Evolutionary conservation across 2,797 vertebrate genomes (phyloP), one percentile per base, ranked within the genome.

Genomic region (Gila robusta): DNA sequence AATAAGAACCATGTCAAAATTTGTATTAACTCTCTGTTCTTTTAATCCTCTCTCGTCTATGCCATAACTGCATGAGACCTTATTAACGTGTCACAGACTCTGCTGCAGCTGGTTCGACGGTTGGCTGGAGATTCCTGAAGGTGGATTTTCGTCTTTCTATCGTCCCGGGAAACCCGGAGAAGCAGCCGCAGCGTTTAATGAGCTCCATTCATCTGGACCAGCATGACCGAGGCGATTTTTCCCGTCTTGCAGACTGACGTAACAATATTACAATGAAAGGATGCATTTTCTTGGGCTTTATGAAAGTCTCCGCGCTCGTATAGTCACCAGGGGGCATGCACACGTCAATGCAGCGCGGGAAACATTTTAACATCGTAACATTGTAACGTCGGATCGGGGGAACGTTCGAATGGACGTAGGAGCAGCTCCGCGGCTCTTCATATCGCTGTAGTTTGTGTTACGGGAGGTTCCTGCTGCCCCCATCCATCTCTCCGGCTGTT

Each of bases 261-360:
- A 94, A 94, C 91, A 90, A 90, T 87, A 90, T 90, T 82, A 89
- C 90, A 91, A 90, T 91, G 92, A 89, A 90, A 90, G 91, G 91
- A 94, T 90, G 89, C 93, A 90, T 94, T 92, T 94, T 92, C 90
- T 90, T 87, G 87, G 72, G 92, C 91, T 93, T 95, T 88, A 91
- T 92, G 93, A 92, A 89, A 92, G 94, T 90, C 93, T 93, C 91
- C 90, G 89, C 91, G 91, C 92, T 88, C 23, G 94, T 92, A 90
- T 95, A 94, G 96, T 95, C 96, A 96, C 93, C 96, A 96, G 95
- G 95, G 96, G 95, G 94, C 95, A 95, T 91, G 94, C 93, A 94
- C 92, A 93, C 92, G 93, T 94, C 93, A 93, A 95, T 94, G 94
- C 94, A 92, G 93, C 94, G 94, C 86, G 94, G 94, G 93, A 94